Percentiles rank a stretch among this genome's conserved stretches.
Conservation (phyloP, 2,113 vertebrate genomes). For the Charina bottae region DNA sequence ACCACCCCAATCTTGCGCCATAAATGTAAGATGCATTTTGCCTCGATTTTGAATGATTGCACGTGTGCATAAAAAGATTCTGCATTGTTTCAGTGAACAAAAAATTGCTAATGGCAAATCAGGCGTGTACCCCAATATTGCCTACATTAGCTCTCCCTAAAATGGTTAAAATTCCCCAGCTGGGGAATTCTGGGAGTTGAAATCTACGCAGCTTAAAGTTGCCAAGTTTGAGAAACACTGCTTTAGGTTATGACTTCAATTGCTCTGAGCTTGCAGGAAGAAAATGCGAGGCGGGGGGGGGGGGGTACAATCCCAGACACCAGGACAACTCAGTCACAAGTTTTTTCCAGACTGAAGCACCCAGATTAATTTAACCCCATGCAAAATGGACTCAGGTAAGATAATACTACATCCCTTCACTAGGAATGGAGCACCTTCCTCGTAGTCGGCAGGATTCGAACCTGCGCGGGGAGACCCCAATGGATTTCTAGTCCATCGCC, state of each 20-base stretch:
- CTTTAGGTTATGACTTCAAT: not conserved
- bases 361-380: not conserved
- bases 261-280: not conserved
- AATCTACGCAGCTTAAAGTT: not conserved
- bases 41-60: no score
- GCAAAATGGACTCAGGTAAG: not conserved
- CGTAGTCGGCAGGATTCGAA: slow-evolving; percentile 86
- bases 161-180: not conserved
- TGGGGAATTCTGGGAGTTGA: not conserved
- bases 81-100: no score
- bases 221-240: not conserved
- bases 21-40: no score
- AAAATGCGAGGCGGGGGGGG: not conserved
- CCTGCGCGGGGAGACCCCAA: slow-evolving; percentile 85
- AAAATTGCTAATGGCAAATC: no score
- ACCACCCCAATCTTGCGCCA: no score
- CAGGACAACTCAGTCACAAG: no score
- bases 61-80: no score
- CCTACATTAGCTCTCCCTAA: no score
- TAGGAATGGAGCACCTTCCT: no score
- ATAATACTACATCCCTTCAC: no score
- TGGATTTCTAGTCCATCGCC: slow-evolving; percentile 81
- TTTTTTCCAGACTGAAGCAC: no score
- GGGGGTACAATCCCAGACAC: not conserved
- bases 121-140: no score